Evolutionary conservation across 1,140 invertebrate genomes (phyloP).

Genomic region (Drosophila lini): DNA sequence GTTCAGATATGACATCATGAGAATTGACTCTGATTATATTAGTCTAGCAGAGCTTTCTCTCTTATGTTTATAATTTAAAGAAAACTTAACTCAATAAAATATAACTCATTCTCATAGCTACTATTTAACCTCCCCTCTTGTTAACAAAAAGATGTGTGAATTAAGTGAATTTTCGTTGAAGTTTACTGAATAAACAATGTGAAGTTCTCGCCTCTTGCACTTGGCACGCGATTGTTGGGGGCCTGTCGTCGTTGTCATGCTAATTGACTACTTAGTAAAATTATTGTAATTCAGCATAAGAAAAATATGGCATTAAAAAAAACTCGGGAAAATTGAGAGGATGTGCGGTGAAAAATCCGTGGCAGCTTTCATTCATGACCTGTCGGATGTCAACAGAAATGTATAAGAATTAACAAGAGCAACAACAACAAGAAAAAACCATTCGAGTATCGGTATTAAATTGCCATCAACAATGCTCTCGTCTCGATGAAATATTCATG

Average conservation of each 20-base stretch:
- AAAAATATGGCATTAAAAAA: conserved; percentile 20
- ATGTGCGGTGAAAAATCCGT: not conserved
- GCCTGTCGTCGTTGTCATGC: conserved; percentile 41
- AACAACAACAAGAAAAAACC: conserved; percentile 7
- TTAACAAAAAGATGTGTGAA: conserved; percentile 12
- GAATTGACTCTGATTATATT: too few species aligned
- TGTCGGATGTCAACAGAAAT: conserved; percentile 39
- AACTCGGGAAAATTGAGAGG: not conserved
- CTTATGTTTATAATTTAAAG: too few species aligned
- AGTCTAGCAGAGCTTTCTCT: too few species aligned
- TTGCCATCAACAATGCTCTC: conserved; percentile 19
- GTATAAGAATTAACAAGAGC: conserved; percentile 23
- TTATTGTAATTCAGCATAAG: conserved; percentile 58
- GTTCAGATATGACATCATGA: too few species aligned
- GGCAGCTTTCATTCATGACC: conserved; percentile 40
- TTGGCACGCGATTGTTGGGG: conserved; percentile 55
- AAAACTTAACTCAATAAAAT: too few species aligned
- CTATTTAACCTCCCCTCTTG: not conserved
- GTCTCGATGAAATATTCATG: conserved; percentile 49
- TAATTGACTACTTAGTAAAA: conserved; percentile 75
- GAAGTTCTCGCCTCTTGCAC: conserved; percentile 20
- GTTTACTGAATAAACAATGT: conserved; percentile 32
- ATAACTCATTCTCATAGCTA: not conserved
- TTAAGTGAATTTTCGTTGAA: not conserved
- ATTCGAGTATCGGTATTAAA: conserved; percentile 25